Evolutionary conservation across 2,888 invertebrate genomes (phyloP), one percentile per base, ranked within the genome.

Genomic region (Melinaea marsaeus): DNA sequence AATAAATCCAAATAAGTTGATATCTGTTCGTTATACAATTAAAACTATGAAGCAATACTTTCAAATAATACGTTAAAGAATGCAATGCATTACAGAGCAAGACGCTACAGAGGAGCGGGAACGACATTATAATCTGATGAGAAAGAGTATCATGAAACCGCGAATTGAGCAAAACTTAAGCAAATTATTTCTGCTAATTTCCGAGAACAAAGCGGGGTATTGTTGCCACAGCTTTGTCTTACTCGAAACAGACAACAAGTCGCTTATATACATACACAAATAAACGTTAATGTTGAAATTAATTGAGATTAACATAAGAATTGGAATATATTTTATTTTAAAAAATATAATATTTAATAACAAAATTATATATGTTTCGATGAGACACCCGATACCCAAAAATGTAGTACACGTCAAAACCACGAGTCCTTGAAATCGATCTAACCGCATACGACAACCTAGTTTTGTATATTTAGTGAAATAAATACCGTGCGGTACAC

Each of bases 401-500:
- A 68, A 65, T 61, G 58, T 59, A 63, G 61, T 63, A 47, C 55
- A 60, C 34, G 59, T 65, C 22, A 55, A 60, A 81, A 86, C 88
- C 86, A 72, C 87, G 71, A 79, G 79, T 72, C 85, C 86, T 88
- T 87, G 89, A 86, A 88, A 84, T 81, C 75, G 81, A 89, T 87
- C 86, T 79, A 79, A 88, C 89, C 88, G 78, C 78, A 32, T 77
- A 76, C 80, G 46, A 68, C 81, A 85, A 79, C 82, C 85, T 78
- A 85, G 81, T 64, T 67, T 71, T 74, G 74, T 63, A 58, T 55
- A 46, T 48, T 57, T 65, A 51, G 55, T 55, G 60, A 63, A 63
- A 75, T 74, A 72, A 74, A 74, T 75, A 75, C 77, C 7, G 11
- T 9, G 9, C 42, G 3, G 7, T 42, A 11, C 6, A 42, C 42